phyloP scores from a whole-genome alignment of 1,140 invertebrate genomes.

The Hormaphis cornu region DNA sequence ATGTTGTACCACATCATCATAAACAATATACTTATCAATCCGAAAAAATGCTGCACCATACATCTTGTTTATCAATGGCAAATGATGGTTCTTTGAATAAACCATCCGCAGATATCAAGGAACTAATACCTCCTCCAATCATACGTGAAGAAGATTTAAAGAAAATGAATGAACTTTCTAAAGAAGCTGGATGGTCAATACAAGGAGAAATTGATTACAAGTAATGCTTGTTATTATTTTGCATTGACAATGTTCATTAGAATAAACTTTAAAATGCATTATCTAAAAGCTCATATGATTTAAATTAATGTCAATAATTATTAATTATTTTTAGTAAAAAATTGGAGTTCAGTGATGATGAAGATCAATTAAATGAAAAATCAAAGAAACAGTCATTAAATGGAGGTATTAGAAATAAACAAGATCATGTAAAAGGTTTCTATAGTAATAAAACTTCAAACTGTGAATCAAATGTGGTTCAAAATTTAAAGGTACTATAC shows the following conservation, averaged over 20 bases:
- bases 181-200: constrained; percentile 81
- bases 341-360: constrained; percentile 87
- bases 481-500: constrained; percentile 11
- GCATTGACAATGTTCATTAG: too few relatives aligned
- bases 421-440: not conserved
- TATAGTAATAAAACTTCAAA: not conserved
- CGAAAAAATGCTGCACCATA: constrained; percentile 7
- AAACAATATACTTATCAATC: constrained; percentile 16
- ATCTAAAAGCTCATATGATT: too few relatives aligned
- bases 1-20: constrained; percentile 7
- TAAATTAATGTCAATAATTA: too few relatives aligned
- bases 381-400: constrained; percentile 16
- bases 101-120: constrained; percentile 14
- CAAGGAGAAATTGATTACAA: constrained; percentile 92
- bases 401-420: constrained; percentile 2
- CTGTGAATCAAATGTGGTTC: not conserved
- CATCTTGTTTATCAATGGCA: not conserved
- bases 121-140: constrained; percentile 59
- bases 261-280: too few relatives aligned
- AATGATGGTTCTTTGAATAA: not conserved
- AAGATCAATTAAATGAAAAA: constrained; percentile 46
- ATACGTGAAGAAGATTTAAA: constrained; percentile 86
- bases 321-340: constrained; percentile 81
- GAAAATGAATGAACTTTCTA: constrained; percentile 80
- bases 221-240: constrained; percentile 48